Percentiles rank a stretch among this genome's conserved stretches.
These are phyloP conservation scores for Heliconius ethilla DNA, from an alignment of 2,888 invertebrate genomes.

Conservation along the genomic window DNA sequence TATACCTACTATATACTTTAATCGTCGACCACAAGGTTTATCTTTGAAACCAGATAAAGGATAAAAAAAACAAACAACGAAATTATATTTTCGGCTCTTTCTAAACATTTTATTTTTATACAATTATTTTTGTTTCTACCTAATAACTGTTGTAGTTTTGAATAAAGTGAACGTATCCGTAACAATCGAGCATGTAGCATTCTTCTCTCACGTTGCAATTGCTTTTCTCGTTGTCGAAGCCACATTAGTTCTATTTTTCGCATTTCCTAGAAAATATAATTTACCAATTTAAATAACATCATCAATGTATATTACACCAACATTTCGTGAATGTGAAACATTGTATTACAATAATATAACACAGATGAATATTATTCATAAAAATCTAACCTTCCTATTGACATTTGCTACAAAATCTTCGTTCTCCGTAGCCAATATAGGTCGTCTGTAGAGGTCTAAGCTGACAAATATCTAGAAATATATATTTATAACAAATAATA, in stretches of 20 bases:
- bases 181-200: constrained; percentile 65
- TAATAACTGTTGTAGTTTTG: constrained; percentile 61
- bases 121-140: constrained; percentile 51
- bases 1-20: no score
- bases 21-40: no score
- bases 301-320: neutral
- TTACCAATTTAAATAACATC: neutral
- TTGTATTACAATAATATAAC: neutral
- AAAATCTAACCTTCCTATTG: constrained; percentile 74
- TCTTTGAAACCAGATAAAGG: no score
- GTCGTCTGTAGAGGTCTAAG: constrained; percentile 73
- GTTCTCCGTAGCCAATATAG: constrained; percentile 77
- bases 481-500: neutral
- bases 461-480: constrained; percentile 71
- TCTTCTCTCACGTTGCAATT: constrained; percentile 64
- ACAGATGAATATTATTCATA: neutral
- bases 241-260: constrained; percentile 66
- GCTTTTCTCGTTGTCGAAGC: constrained; percentile 61
- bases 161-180: constrained; percentile 62
- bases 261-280: constrained; percentile 65
- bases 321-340: neutral
- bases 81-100: no score
- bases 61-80: no score
- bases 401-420: constrained; percentile 82
- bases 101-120: neutral